Evolutionary conservation across 1,140 invertebrate genomes (phyloP).

Genomic region (Aphis gossypii): DNA sequence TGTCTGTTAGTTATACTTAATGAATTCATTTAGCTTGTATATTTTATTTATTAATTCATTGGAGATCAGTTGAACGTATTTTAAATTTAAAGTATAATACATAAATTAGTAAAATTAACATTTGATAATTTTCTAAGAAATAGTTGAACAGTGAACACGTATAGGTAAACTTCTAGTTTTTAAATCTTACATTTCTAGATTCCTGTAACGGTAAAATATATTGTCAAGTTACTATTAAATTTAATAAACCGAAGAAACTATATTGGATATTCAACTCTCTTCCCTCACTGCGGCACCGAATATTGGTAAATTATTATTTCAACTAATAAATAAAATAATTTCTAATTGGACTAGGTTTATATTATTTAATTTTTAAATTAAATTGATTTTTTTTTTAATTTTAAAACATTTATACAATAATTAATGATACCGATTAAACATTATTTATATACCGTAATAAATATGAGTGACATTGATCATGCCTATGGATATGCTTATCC

Average conservation of each 20-base stretch:
- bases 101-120: background rate
- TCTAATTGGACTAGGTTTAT: no score
- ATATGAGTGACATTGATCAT: background rate
- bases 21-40: no score
- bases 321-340: background rate
- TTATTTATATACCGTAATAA: background rate
- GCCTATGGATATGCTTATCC: no score
- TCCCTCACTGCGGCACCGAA: background rate
- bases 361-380: no score
- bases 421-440: background rate
- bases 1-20: no score
- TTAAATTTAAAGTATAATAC: background rate
- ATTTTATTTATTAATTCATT: no score
- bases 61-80: no score
- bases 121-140: background rate
- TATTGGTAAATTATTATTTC: background rate
- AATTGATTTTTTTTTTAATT: no score
- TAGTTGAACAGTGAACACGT: no score
- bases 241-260: background rate
- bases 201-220: background rate
- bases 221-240: background rate
- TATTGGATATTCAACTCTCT: background rate
- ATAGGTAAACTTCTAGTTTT: no score
- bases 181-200: no score
- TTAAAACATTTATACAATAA: no score